Base-by-base conservation (phyloP, 2,113 vertebrate species). In the Meriones unguiculatus region DNA sequence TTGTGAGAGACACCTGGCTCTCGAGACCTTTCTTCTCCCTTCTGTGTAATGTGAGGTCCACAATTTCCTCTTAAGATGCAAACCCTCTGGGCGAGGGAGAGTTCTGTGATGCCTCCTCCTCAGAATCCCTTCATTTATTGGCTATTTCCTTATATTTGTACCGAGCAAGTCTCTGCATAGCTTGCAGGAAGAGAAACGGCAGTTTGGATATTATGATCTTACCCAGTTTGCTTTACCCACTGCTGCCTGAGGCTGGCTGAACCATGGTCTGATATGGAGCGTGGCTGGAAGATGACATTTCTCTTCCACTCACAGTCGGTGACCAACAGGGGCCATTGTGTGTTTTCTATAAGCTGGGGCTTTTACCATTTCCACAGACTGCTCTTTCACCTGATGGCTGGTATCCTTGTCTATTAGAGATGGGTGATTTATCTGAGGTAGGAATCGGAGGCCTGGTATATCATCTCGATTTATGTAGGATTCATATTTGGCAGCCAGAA, bases 401-500 rank as follows among this genome's bases (percentile, higher is more conserved):
- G n/a, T 67, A 85, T 50, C 32, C 24, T 24, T 38, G 30, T 54
- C 14, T 89, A 41, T 20, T 14, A 14, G 88, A 94, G 69, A 75
- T 88, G 76, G 91, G 50, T 78, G 28, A 90, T 75, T 93, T 70
- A 90, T 80, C 38, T 77, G 52, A 87, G 24, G 0, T 73, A 85
- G 81, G n/a, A 94, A 76, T 69, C 46, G 67, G 87, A 87, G 57
- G 70, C 52, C 67, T 50, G 38, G 5, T 17, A 35, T 92, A 50
- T 87, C 87, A 41, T 87, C 70, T 78, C 80, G 41, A 38, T 52
- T 77, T 67, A 30, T 92, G 89, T 64, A 64, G 84, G 77, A 59
- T 59, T 96, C 90, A 35, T 8, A 24, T 73, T 95, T 95, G 59
- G 92, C 77, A 92, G 92, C 54, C 82, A 65, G 72, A 89, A 18